phyloP scores from a whole-genome alignment of 1,140 invertebrate genomes.

The Procambarus virginalis region DNA sequence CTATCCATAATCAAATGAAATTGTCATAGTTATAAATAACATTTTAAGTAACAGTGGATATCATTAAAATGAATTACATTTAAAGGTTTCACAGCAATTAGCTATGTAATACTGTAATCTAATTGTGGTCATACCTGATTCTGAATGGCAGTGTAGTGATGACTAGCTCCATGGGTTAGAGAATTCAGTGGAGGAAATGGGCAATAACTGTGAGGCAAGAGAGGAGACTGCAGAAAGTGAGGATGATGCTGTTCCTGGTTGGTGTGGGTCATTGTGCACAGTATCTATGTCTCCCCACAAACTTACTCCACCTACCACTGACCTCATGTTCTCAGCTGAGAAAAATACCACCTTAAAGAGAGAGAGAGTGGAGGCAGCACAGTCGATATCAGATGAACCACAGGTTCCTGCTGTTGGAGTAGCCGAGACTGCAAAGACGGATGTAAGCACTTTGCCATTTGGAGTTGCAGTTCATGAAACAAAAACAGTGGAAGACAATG shows the following conservation, averaged over 20 bases:
- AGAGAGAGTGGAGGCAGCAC: neutral
- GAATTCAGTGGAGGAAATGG: slow-evolving; percentile 1
- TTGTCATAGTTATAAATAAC: too few relatives aligned
- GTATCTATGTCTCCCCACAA: slow-evolving; percentile 70
- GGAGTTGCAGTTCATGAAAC: slow-evolving; percentile 10
- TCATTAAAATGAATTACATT: too few relatives aligned
- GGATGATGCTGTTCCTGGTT: slow-evolving; percentile 47
- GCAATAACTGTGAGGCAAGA: slow-evolving; percentile 1
- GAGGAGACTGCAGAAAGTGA: slow-evolving; percentile 32
- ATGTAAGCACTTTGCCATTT: slow-evolving; percentile 10
- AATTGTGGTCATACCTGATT: slow-evolving; percentile 4
- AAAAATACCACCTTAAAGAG: neutral
- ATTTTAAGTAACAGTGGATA: too few relatives aligned
- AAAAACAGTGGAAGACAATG: slow-evolving; percentile 14
- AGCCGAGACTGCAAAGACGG: neutral
- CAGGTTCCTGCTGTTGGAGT: neutral
- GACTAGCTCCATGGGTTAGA: slow-evolving; percentile 39
- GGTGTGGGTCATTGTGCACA: slow-evolving; percentile 67
- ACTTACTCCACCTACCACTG: slow-evolving; percentile 40
- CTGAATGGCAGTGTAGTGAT: slow-evolving; percentile 25
- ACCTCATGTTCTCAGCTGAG: neutral
- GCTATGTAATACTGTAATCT: too few relatives aligned
- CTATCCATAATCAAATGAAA: too few relatives aligned
- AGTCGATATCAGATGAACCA: neutral
- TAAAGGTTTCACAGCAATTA: too few relatives aligned